Percentiles rank a stretch among this genome's conserved stretches.
Evolutionary conservation across 2,797 vertebrate genomes (phyloP).

Genomic region (Periophthalmus magnuspinnatus): DNA sequence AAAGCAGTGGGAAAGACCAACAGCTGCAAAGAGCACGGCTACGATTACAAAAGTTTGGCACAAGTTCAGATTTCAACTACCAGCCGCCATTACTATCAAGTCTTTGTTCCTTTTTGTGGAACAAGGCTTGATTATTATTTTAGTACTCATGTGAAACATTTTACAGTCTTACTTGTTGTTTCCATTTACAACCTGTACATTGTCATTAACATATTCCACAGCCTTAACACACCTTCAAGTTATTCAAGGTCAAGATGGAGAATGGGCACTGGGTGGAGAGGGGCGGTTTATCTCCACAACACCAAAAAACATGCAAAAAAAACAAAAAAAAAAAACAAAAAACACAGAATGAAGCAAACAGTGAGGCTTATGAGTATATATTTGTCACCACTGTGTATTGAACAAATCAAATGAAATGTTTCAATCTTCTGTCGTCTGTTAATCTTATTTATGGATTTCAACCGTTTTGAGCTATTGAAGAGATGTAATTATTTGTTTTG

Average conservation of each 20-base stretch:
- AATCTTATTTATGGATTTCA: background rate
- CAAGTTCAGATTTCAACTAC: slow-evolving; percentile 56
- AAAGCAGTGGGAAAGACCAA: slow-evolving; percentile 58
- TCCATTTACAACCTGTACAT: slow-evolving; percentile 12
- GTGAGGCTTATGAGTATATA: background rate
- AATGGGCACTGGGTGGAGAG: slow-evolving; percentile 24
- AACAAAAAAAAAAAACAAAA: background rate
- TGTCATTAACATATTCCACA: slow-evolving; percentile 43
- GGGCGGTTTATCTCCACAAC: background rate
- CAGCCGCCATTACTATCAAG: slow-evolving; percentile 30
- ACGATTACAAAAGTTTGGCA: slow-evolving; percentile 65
- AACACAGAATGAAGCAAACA: background rate
- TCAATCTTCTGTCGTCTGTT: background rate
- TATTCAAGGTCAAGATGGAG: slow-evolving; percentile 60
- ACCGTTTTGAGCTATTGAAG: background rate
- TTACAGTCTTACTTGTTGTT: slow-evolving; percentile 10
- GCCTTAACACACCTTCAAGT: slow-evolving; percentile 36
- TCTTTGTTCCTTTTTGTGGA: slow-evolving; percentile 24
- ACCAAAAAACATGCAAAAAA: background rate
- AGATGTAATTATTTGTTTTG: background rate
- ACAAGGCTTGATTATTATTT: slow-evolving; percentile 21
- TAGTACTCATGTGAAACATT: slow-evolving; percentile 3
- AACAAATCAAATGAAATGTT: too few relatives aligned
- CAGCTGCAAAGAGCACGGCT: slow-evolving; percentile 65
- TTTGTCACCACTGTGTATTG: too few relatives aligned